These are phyloP conservation scores for Acropternis orthonyx DNA, from an alignment of 2,797 vertebrate genomes.

Conservation along the genomic window DNA sequence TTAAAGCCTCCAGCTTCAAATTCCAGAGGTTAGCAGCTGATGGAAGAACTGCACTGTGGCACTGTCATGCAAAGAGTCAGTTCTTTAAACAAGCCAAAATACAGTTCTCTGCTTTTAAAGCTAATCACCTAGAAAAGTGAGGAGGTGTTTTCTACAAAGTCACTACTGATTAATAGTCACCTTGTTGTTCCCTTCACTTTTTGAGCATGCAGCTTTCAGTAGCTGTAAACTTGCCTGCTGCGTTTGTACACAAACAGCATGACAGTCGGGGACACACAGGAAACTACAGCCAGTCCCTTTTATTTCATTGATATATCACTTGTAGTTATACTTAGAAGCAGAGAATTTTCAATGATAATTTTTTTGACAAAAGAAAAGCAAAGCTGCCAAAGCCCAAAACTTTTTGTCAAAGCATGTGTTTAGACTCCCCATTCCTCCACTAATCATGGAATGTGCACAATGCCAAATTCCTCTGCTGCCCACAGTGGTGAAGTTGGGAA, in stretches of 20 bases:
- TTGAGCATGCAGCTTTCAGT: neutral
- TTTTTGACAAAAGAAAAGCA: neutral
- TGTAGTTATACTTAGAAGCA: neutral
- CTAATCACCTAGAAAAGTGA: neutral
- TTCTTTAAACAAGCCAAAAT: neutral
- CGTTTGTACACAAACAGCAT: neutral
- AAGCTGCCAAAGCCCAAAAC: neutral
- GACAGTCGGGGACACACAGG: neutral
- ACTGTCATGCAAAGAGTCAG: accelerated
- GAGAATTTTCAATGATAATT: neutral
- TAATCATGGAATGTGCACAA: neutral
- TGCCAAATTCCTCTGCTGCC: neutral
- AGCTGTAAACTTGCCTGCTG: neutral
- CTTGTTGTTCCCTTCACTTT: neutral
- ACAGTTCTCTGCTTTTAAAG: neutral
- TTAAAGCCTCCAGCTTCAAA: neutral
- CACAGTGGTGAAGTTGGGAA: neutral
- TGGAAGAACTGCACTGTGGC: accelerated
- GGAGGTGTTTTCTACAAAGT: neutral
- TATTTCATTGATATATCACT: neutral
- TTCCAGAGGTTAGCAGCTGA: neutral
- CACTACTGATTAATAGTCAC: neutral
- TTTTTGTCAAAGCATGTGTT: neutral
- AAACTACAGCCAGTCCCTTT: neutral
- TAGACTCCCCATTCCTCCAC: neutral